phyloP scores from a whole-genome alignment of 2,888 invertebrate species.

The Hybos culiciformis region DNA sequence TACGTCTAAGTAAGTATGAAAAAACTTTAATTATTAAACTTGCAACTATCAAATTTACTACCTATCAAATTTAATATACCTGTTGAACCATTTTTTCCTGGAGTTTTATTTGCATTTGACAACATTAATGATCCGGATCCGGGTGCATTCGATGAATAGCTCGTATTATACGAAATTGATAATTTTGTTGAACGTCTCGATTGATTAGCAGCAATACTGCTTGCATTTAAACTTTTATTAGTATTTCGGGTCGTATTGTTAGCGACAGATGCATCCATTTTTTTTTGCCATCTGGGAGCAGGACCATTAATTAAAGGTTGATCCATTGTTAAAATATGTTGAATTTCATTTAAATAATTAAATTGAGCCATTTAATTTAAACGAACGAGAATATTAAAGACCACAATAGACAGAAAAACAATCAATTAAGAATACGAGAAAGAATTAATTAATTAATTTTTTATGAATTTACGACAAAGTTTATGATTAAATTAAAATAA shows the following conservation, averaged over 20 bases:
- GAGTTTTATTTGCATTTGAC: constrained; percentile 44
- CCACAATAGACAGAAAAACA: too few species aligned
- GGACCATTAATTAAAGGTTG: constrained; percentile 68
- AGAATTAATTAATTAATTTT: too few species aligned
- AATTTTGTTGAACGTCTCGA: too few species aligned
- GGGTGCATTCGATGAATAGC: constrained; percentile 40
- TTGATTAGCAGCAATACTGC: constrained; percentile 35
- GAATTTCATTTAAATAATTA: constrained; percentile 66
- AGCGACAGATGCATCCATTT: constrained; percentile 40
- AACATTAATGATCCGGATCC: constrained; percentile 26
- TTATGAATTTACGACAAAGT: too few species aligned
- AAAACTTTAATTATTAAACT: too few species aligned
- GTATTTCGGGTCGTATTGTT: constrained; percentile 35
- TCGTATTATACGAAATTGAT: constrained; percentile 44
- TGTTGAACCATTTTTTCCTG: constrained; percentile 28
- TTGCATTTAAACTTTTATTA: constrained; percentile 48
- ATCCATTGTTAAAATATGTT: constrained; percentile 62
- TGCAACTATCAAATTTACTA: too few species aligned
- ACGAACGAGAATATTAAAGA: not conserved
- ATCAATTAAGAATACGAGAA: too few species aligned
- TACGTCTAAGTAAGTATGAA: too few species aligned
- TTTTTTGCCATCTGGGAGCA: constrained; percentile 64
- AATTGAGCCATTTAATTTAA: constrained; percentile 54
- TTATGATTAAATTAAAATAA: too few species aligned
- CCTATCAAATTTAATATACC: too few species aligned